Base-by-base conservation (phyloP, 2,113 vertebrate genomes). In the Ciconia boyciana region DNA sequence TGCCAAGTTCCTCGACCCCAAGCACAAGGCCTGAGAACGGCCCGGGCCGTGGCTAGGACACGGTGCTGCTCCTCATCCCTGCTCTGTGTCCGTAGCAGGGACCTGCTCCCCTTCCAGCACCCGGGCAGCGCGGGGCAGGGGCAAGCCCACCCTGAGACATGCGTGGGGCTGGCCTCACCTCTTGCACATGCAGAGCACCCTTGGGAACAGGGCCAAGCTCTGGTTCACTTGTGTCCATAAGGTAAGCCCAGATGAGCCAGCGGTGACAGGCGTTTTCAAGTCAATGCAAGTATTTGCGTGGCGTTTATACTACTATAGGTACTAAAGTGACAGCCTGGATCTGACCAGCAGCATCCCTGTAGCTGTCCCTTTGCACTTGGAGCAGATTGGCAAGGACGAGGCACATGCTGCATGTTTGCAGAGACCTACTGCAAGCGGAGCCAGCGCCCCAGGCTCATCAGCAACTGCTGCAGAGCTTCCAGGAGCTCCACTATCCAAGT, bases 1-100 rank as follows among this genome's bases (percentile, higher is more conserved):
- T 10, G 19, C 90, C 4, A 3, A 94, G 96, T 89, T 96, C 92
- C 90, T 83, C 3, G 49, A 94, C 96, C 92, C 46, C 0, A 1
- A 83, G 76, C 41, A 36, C 1, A 0, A 93, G 68, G 83, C 80
- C 75, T 54, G 84, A 93, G 92, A 96, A 83, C 1, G 2, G 65
- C 61, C 0, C 0, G 41, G 25, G 62, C 62, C 0, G 1, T 0
- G 1, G 62, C 81, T 36, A 61, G 60, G 84, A 75, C 55, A n/a
- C 1, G 0, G 74, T 6, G 11, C 69, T n/a, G 48, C 44, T 85
- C 70, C 28, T 57, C 0, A 0, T 0, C 31, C 74, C 72, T 72
- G 72, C 54, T 78, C 41, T 11, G 32, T 4, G 4, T 69, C 54
- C 1, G 5, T 36, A 26, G 48, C 43, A 54, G 72, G 64, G 36